These are phyloP conservation scores for Rhabdophis nuchalis DNA, from an alignment of 2,797 vertebrate species.

Conservation along the genomic window DNA sequence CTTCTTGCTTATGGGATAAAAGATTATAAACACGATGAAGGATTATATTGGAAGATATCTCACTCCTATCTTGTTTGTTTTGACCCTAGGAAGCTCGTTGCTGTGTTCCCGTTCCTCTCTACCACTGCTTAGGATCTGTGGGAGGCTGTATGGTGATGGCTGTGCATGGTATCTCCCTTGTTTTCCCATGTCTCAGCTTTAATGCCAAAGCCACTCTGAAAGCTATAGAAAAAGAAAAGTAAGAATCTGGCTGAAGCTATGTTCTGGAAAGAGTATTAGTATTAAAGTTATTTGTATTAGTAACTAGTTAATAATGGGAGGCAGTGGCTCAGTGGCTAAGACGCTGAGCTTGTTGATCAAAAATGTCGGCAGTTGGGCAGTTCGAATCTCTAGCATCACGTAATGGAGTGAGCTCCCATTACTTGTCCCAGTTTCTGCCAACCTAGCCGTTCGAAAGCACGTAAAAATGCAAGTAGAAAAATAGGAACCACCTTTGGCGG, in stretches of 20 bases:
- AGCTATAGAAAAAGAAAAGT: slow-evolving; percentile 83
- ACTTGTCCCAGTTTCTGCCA: too few relatives aligned
- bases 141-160: slow-evolving; percentile 75
- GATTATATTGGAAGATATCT: fast-evolving
- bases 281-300: not conserved
- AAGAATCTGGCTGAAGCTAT: slow-evolving; percentile 17
- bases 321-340: too few relatives aligned
- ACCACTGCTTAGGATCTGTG: slow-evolving; percentile 86
- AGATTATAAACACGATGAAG: not conserved
- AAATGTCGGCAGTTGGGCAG: too few relatives aligned
- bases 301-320: not conserved
- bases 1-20: not conserved
- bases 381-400: too few relatives aligned
- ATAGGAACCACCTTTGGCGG: too few relatives aligned
- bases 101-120: slow-evolving; percentile 76
- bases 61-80: slow-evolving; percentile 43
- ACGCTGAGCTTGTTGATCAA: too few relatives aligned
- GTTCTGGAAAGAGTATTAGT: fast-evolving
- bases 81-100: slow-evolving; percentile 61
- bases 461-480: too few relatives aligned
- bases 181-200: slow-evolving; percentile 78
- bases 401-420: too few relatives aligned
- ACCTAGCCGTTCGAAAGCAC: too few relatives aligned
- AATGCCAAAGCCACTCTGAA: slow-evolving; percentile 74
- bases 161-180: slow-evolving; percentile 72